These are phyloP conservation scores for Limonius californicus DNA, from an alignment of 1,140 invertebrate genomes.

Conservation along the genomic window DNA sequence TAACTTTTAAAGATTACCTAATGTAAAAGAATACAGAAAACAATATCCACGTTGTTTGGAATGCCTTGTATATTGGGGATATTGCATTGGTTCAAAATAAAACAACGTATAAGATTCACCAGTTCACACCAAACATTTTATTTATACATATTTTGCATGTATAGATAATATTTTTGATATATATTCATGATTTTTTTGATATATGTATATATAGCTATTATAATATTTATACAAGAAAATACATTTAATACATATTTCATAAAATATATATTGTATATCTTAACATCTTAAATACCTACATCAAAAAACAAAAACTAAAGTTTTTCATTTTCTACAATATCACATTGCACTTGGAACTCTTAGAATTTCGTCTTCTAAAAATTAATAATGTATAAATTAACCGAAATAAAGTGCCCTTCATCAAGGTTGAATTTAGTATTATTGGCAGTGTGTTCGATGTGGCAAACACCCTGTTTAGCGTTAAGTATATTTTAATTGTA, in stretches of 20 bases:
- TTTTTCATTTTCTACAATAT: constrained; percentile 42
- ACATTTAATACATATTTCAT: constrained; percentile 43
- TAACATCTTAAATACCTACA: constrained; percentile 19
- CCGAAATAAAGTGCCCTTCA: too few species aligned
- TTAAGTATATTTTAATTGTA: too few species aligned
- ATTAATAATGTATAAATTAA: constrained; percentile 18
- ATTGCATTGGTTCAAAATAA: background rate
- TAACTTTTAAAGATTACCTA: too few species aligned
- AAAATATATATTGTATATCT: constrained; percentile 41
- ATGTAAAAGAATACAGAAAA: too few species aligned
- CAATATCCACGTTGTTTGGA: too few species aligned
- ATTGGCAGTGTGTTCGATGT: too few species aligned
- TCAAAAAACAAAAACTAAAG: constrained; percentile 31
- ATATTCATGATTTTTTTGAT: constrained; percentile 5
- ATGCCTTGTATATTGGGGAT: too few species aligned
- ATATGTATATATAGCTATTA: background rate
- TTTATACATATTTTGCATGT: constrained; percentile 23
- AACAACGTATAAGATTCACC: background rate
- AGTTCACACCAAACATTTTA: constrained; percentile 18
- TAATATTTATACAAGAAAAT: constrained; percentile 32
- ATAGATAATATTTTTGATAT: constrained; percentile 18
- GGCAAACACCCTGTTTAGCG: too few species aligned
- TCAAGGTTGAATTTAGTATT: too few species aligned
- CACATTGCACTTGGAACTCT: constrained; percentile 44
- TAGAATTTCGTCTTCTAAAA: constrained; percentile 13